These are phyloP conservation scores for Monochamus saltuarius DNA, from an alignment of 1,140 invertebrate genomes.

Conservation along the genomic window DNA sequence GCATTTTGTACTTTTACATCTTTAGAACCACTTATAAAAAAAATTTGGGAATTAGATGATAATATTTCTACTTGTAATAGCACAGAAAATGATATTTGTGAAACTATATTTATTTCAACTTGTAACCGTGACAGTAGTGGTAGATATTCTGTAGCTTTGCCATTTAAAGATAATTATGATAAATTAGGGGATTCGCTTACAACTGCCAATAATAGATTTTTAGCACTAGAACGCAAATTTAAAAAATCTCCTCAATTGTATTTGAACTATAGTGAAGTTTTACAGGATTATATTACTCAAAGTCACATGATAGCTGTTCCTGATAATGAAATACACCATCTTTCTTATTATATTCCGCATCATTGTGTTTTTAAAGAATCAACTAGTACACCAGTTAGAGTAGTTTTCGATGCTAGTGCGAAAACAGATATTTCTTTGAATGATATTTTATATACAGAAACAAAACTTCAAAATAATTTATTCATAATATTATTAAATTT, in stretches of 20 bases:
- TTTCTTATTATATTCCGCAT: constrained; percentile 51
- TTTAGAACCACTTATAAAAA: no score
- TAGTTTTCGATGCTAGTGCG: constrained; percentile 26
- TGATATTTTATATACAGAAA: no score
- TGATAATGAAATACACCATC: background rate
- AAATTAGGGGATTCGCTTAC: constrained; percentile 21
- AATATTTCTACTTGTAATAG: no score
- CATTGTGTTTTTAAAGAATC: constrained; percentile 47
- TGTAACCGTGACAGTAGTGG: constrained; percentile 3
- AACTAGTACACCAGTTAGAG: constrained; percentile 26
- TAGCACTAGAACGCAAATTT: constrained; percentile 37
- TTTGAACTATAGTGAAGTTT: constrained; percentile 37
- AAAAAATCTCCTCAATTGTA: constrained; percentile 26
- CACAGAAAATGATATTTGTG: background rate
- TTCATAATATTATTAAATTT: constrained; percentile 20
- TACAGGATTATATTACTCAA: constrained; percentile 39
- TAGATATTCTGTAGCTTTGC: constrained; percentile 19
- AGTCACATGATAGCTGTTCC: constrained; percentile 36
- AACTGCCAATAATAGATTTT: constrained; percentile 22
- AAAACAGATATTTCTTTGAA: no score
- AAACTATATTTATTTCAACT: background rate
- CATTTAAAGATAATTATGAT: constrained; percentile 13
- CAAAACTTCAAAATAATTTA: no score
- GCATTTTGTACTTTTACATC: no score
- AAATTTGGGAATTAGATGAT: no score